Evolutionary conservation across 1,140 invertebrate species (phyloP).

Genomic region (Sipha flava): DNA sequence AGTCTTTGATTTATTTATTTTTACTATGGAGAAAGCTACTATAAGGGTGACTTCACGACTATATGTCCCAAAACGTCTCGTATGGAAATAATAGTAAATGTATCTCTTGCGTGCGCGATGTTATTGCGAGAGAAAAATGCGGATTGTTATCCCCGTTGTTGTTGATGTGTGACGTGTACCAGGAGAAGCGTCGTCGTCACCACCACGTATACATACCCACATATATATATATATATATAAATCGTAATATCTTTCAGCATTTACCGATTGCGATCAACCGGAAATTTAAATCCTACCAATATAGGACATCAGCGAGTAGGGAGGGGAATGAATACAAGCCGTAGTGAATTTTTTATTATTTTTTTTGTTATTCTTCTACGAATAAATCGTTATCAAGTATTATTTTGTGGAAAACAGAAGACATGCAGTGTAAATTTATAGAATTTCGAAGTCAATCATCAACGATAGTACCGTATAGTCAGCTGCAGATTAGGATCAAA

Average conservation of each 20-base stretch:
- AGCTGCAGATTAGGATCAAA: too few relatives aligned
- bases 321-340: neutral
- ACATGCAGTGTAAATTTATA: too few relatives aligned
- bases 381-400: neutral
- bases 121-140: conserved; percentile 4
- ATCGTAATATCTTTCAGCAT: neutral
- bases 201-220: too few relatives aligned
- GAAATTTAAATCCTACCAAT: conserved; percentile 19
- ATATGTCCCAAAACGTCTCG: neutral
- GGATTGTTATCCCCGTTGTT: neutral
- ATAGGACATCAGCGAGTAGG: neutral
- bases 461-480: too few relatives aligned
- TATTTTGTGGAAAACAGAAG: too few relatives aligned
- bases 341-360: neutral
- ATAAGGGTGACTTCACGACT: too few relatives aligned
- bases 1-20: neutral
- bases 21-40: too few relatives aligned
- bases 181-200: neutral
- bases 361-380: neutral
- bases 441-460: too few relatives aligned
- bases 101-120: neutral
- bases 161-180: neutral
- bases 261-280: conserved; percentile 14
- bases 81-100: neutral
- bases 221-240: too few relatives aligned